Conservation (phyloP, 2,113 vertebrate genomes). For the Chaenogobius annularis region DNA sequence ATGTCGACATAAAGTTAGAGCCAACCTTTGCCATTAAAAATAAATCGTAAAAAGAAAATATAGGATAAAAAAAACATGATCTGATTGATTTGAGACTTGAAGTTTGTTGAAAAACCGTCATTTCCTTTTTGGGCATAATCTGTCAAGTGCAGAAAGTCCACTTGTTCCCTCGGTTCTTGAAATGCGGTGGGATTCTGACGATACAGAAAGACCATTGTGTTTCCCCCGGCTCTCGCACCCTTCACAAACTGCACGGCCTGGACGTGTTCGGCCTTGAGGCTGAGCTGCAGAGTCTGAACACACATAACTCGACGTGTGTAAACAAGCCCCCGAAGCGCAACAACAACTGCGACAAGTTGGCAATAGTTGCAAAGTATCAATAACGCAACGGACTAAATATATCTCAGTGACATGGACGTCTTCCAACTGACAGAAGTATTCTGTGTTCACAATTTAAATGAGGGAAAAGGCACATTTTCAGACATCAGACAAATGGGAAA, state of each 20-base stretch:
- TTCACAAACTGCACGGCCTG: background rate
- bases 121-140: background rate
- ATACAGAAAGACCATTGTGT: slow-evolving; percentile 18
- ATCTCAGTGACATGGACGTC: too few species aligned
- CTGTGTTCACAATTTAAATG: too few species aligned
- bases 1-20: background rate
- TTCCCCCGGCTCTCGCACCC: background rate
- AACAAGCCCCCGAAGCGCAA: slow-evolving; percentile 22
- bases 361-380: too few species aligned
- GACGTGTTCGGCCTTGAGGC: background rate
- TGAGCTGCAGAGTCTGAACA: background rate
- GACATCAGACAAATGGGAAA: too few species aligned
- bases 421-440: too few species aligned
- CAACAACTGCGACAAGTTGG: background rate
- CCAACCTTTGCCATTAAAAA: too few species aligned
- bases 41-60: too few species aligned
- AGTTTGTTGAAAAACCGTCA: too few species aligned
- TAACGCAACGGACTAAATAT: too few species aligned
- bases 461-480: too few species aligned
- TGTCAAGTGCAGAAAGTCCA: background rate
- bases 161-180: background rate
- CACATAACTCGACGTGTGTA: slow-evolving; percentile 33
- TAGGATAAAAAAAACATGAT: too few species aligned
- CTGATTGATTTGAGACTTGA: too few species aligned
- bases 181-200: background rate